Percentiles rank a stretch among this genome's conserved stretches.
These are phyloP conservation scores for Drosophila ficusphila DNA, from an alignment of 1,140 invertebrate genomes.

Conservation along the genomic window DNA sequence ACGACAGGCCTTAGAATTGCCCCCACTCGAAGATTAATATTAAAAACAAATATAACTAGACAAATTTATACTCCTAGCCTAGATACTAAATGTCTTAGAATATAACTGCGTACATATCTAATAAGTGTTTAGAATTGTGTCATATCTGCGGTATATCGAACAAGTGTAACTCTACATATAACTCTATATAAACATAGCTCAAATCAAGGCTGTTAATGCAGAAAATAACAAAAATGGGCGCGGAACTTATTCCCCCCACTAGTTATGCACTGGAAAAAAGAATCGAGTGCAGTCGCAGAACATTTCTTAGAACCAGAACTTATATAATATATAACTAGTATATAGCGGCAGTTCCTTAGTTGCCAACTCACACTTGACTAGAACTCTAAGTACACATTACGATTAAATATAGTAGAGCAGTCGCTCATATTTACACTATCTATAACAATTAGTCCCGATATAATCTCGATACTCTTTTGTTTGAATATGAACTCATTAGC, in stretches of 20 bases:
- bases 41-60: constrained; percentile 15
- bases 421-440: constrained; percentile 51
- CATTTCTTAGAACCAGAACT: constrained; percentile 43
- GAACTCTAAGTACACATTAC: constrained; percentile 59
- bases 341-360: constrained; percentile 63
- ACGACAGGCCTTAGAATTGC: constrained; percentile 45
- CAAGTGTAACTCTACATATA: constrained; percentile 53
- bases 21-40: background rate
- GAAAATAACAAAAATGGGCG: constrained; percentile 20
- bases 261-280: constrained; percentile 16
- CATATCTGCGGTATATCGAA: constrained; percentile 54
- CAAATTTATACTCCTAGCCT: constrained; percentile 43
- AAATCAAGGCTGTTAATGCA: constrained; percentile 67
- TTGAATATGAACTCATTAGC: constrained; percentile 40
- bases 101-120: constrained; percentile 43
- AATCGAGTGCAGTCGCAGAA: constrained; percentile 20
- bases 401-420: constrained; percentile 49
- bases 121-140: constrained; percentile 80
- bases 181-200: constrained; percentile 67
- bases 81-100: constrained; percentile 71
- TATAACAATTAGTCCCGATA: constrained; percentile 54
- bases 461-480: constrained; percentile 42
- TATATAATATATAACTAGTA: constrained; percentile 39
- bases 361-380: constrained; percentile 55
- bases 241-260: background rate